Evolutionary conservation across 2,113 vertebrate species (phyloP).

Genomic region (Ceyx cyanopectus): DNA sequence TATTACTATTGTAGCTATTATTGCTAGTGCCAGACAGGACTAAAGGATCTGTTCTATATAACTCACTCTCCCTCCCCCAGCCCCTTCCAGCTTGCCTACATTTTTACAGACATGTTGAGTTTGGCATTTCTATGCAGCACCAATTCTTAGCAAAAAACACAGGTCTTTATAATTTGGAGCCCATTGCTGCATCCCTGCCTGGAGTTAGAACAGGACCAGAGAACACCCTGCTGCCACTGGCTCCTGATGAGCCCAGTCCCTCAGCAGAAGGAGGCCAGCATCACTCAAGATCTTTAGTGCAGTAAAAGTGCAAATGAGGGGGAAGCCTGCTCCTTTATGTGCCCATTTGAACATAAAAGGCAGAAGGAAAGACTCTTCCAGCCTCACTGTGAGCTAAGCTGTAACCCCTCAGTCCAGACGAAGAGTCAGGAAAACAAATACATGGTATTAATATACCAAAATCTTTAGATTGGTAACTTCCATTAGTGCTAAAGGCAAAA

Average conservation of each 20-base stretch:
- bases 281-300: not conserved
- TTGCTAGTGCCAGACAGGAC: constrained; percentile 3
- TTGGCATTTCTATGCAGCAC: not conserved
- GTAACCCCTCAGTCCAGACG: not conserved
- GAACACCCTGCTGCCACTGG: fast-evolving
- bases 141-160: not conserved
- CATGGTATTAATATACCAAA: not conserved
- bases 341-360: not conserved
- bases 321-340: not conserved
- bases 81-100: not conserved
- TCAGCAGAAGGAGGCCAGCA: not conserved
- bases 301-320: not conserved
- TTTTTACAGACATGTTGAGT: not conserved
- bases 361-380: not conserved
- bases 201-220: not conserved
- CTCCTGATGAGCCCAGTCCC: not conserved
- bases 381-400: not conserved
- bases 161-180: not conserved
- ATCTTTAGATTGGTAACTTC: not conserved
- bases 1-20: constrained; percentile 59
- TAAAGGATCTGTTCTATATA: constrained; percentile 35
- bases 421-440: not conserved
- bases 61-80: not conserved
- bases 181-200: not conserved
- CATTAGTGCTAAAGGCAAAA: not conserved